Conservation (phyloP, 2,113 vertebrate species). For the Xiphias gladius region DNA sequence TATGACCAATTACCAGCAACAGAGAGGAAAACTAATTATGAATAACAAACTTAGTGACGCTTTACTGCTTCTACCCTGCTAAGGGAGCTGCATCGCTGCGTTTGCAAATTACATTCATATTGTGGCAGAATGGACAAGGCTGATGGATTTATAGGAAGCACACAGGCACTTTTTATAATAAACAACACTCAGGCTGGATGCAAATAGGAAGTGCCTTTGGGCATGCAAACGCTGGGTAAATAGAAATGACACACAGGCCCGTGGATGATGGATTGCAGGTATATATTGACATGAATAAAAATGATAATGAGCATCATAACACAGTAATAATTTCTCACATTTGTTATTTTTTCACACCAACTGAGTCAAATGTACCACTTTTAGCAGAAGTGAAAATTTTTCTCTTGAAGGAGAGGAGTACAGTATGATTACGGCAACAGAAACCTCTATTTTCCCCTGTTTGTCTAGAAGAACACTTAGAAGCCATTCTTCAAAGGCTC, state of each 20-base stretch:
- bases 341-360: conserved; percentile 16
- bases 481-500: conserved; percentile 33
- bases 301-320: conserved; percentile 65
- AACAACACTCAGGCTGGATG: conserved; percentile 66
- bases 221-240: conserved; percentile 63
- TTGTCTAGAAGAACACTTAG: conserved; percentile 15
- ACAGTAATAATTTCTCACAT: conserved; percentile 51
- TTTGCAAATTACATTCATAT: conserved; percentile 76
- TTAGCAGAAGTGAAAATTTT: background rate
- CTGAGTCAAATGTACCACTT: background rate
- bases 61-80: conserved; percentile 63
- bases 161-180: conserved; percentile 59
- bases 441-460: background rate
- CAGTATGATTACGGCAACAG: rapidly evolving
- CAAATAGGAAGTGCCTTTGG: conserved; percentile 67
- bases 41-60: conserved; percentile 78
- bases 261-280: conserved; percentile 68
- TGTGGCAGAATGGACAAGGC: conserved; percentile 46
- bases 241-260: conserved; percentile 62
- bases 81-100: conserved; percentile 65
- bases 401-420: background rate
- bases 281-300: conserved; percentile 64
- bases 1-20: conserved; percentile 70
- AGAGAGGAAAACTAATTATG: conserved; percentile 73
- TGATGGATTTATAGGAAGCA: conserved; percentile 73